A percentile compares a stretch with the other conserved stretches of the same genome.
phyloP scores from a whole-genome alignment of 23 tunicate species.

The Ciona savignyi region DNA sequence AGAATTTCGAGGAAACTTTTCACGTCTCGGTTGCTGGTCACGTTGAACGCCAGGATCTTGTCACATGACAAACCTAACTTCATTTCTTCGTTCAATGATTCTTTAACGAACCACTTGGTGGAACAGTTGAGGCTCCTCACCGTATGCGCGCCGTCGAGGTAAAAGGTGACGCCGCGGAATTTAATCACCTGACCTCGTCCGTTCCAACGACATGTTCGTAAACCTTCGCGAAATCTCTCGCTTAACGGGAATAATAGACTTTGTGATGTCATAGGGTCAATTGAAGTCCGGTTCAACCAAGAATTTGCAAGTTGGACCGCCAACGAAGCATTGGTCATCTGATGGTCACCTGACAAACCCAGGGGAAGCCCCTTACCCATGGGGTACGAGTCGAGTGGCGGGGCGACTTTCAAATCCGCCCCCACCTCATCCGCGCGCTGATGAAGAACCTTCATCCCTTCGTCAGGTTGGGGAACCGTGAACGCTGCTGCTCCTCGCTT shows the following conservation, averaged over 20 bases:
- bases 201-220: constrained; percentile 38
- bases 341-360: constrained; percentile 64
- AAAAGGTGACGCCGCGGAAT: constrained; percentile 50
- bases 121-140: constrained; percentile 53
- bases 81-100: constrained; percentile 31
- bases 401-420: constrained; percentile 23
- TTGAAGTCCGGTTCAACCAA: constrained; percentile 29
- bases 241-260: constrained; percentile 1
- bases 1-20: constrained; percentile 14
- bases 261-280: not conserved
- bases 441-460: constrained; percentile 42
- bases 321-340: constrained; percentile 70
- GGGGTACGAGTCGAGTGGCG: constrained; percentile 13
- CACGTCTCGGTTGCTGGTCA: constrained; percentile 48
- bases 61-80: constrained; percentile 8
- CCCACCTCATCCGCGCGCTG: constrained; percentile 45
- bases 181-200: constrained; percentile 79
- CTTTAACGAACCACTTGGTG: constrained; percentile 57
- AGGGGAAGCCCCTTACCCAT: constrained; percentile 13
- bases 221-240: constrained; percentile 14
- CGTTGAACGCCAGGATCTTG: constrained; percentile 49
- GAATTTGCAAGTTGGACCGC: constrained; percentile 54
- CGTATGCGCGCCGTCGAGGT: constrained; percentile 89
- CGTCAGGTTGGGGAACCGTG: constrained; percentile 63
- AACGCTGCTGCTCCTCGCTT: constrained; percentile 56